Evolutionary conservation across 2,113 vertebrate species (phyloP).

Genomic region (Octodon degus): DNA sequence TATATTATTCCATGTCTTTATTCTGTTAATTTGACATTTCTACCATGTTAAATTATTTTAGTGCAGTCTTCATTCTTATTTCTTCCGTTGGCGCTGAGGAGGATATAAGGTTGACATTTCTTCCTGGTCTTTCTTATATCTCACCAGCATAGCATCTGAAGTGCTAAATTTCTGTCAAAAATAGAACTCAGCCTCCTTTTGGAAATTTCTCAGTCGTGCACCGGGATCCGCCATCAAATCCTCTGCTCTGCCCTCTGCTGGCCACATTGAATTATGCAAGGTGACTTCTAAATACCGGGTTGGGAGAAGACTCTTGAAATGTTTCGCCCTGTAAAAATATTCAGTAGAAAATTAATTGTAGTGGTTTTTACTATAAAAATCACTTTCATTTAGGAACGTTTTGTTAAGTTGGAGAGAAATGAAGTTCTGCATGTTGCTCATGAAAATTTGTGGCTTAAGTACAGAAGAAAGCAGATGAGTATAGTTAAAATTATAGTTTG

Average conservation of each 20-base stretch:
- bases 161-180: slow-evolving; percentile 57
- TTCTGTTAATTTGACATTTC: neutral
- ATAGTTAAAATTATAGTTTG: neutral
- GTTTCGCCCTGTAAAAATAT: neutral
- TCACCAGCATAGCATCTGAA: slow-evolving; percentile 40
- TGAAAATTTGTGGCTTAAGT: slow-evolving; percentile 15
- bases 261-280: slow-evolving; percentile 23
- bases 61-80: neutral
- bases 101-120: neutral
- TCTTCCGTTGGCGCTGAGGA: neutral
- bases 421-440: neutral
- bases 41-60: neutral
- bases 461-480: neutral
- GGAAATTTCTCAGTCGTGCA: neutral
- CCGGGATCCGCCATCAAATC: neutral
- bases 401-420: slow-evolving; percentile 24
- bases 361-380: neutral
- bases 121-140: neutral
- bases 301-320: slow-evolving; percentile 2
- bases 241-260: slow-evolving; percentile 69
- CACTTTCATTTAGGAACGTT: neutral
- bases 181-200: slow-evolving; percentile 51
- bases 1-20: neutral
- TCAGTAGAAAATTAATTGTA: neutral
- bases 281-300: neutral